A percentile compares a stretch with the other conserved stretches of the same genome.
Conservation (phyloP, 2,888 invertebrate genomes). For the Camptogramma bilineatum region DNA sequence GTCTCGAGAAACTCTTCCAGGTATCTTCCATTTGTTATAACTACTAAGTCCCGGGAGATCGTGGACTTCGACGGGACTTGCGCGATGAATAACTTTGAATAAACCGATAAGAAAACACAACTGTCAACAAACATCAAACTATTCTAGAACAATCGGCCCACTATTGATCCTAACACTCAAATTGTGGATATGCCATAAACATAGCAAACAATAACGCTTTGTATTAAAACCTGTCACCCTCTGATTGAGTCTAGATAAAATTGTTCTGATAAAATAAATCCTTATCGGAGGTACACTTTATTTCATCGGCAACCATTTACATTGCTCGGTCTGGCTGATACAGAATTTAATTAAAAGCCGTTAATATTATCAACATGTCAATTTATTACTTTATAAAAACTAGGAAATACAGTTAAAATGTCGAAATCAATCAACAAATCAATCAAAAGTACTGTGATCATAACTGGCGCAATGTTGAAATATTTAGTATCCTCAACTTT, state of each 20-base stretch:
- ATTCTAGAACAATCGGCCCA: neutral
- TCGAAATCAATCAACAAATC: neutral
- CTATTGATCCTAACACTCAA: constrained; percentile 28
- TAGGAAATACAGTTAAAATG: neutral
- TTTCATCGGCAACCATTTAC: constrained; percentile 23
- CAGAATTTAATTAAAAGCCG: constrained; percentile 26
- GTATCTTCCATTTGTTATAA: constrained; percentile 75
- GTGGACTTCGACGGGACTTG: constrained; percentile 59
- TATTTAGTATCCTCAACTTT: neutral
- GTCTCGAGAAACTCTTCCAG: constrained; percentile 65
- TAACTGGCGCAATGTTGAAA: neutral
- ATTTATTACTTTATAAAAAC: neutral
- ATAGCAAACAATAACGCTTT: constrained; percentile 42
- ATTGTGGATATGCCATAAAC: constrained; percentile 30
- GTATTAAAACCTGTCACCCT: constrained; percentile 41
- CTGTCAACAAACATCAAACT: constrained; percentile 40
- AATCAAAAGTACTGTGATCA: neutral
- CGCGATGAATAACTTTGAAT: constrained; percentile 49
- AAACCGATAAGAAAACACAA: constrained; percentile 47
- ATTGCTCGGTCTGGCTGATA: constrained; percentile 22
- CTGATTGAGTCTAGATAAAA: constrained; percentile 43
- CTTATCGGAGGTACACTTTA: constrained; percentile 25
- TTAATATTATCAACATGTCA: constrained; percentile 4
- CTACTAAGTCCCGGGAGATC: constrained; percentile 64
- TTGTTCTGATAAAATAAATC: constrained; percentile 31